Percentiles rank a stretch among this genome's conserved stretches.
Conservation (phyloP, 92 coral and sea anemone genomes). For the Epizoanthus fatuus region DNA sequence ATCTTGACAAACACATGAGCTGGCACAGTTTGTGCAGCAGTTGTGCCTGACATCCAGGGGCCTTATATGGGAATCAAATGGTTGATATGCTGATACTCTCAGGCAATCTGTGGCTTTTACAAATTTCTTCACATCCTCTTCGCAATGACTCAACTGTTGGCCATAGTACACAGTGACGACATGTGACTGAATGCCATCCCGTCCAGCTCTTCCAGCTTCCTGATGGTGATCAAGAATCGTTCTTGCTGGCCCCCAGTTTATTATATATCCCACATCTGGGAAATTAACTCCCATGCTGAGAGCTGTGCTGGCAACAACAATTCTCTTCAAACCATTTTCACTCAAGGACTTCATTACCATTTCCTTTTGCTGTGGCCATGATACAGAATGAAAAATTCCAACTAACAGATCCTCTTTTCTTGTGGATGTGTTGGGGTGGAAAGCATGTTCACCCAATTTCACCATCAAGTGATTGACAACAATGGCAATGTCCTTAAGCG, state of each 20-base stretch:
- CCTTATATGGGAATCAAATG: conserved; percentile 47
- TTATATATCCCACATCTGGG: conserved; percentile 51
- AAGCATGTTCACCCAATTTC: conserved; percentile 52
- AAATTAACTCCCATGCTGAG: conserved; percentile 68
- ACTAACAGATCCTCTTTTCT: conserved; percentile 44
- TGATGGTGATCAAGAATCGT: conserved; percentile 59
- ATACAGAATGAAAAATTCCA: conserved; percentile 57
- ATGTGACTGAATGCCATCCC: conserved; percentile 57
- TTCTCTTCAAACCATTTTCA: conserved; percentile 49
- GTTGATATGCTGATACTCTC: conserved; percentile 64
- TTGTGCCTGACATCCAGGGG: background rate
- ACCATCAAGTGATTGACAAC: conserved; percentile 56
- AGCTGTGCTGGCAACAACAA: conserved; percentile 60
- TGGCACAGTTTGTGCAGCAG: background rate
- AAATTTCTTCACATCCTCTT: conserved; percentile 37
- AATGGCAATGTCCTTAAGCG: conserved; percentile 54
- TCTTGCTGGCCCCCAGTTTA: conserved; percentile 54
- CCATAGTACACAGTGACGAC: conserved; percentile 35
- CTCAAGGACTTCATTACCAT: conserved; percentile 44
- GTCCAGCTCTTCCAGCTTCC: conserved; percentile 68
- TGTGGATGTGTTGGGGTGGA: conserved; percentile 37
- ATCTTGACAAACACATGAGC: background rate
- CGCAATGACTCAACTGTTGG: conserved; percentile 26
- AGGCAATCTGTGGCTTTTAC: conserved; percentile 55
- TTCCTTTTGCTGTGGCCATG: conserved; percentile 43